Evolutionary conservation across 1,140 invertebrate species (phyloP), one percentile per base, ranked within the genome.

Genomic region (Bathynomus jamesi): DNA sequence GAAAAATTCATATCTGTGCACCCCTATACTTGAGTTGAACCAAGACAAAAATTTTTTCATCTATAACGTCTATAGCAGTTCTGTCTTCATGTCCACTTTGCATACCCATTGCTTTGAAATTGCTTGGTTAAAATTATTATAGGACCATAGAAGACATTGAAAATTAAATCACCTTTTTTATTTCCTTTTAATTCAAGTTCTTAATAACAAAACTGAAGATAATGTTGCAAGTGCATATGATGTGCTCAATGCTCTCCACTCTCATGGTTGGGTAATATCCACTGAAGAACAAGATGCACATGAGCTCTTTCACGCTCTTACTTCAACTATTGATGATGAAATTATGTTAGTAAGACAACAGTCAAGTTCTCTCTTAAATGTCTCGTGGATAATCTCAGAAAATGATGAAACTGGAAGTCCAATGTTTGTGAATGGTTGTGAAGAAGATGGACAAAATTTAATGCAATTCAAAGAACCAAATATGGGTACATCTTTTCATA

Each of bases 261-360:
- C 87, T 1, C 83, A 90, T 8, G 87, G 90, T 13, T 96, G 93
- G 93, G 88, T 91, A 62, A 92, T 95, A 67, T 88, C 90, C 0
- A 87, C 89, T 73, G 92, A 93, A 75, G 91, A 97, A 83, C 93
- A 96, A 84, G 94, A 97, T 85, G 91, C 92, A 24, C 93, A 96
- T 82, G 94, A 97, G 81, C 81, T 96, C 62, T 90, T 95, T 72
- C 92, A 95, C 83, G 89, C 94, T 13, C 81, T 97, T 75, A 85
- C 94, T 11, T 87, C 90, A 28, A 93, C 93, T 29, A 83, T 96
- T 24, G 92, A 94, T 82, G 90, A 93, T 82, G 93, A 96, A 83
- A 87, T 88, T 17, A 83, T 87, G 67, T 73, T 78, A 61, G 79
- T 77, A 27, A 79, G 80, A 29, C 11, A 53, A 5, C 40, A 53